Percentiles rank a stretch among this genome's conserved stretches.
phyloP scores from a whole-genome alignment of 2,888 invertebrate species.

The Orthosia incerta region DNA sequence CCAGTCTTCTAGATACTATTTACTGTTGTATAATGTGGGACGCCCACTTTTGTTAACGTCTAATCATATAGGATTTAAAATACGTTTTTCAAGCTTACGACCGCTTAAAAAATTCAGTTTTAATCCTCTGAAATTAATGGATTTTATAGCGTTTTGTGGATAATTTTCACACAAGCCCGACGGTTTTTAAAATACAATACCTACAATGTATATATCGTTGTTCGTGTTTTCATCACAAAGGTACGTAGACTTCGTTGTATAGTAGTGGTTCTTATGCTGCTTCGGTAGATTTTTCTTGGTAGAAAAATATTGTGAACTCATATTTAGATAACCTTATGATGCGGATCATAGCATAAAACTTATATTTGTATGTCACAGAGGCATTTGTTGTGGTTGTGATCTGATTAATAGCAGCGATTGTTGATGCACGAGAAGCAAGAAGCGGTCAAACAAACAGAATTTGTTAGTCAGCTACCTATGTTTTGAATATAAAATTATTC shows the following conservation, averaged over 20 bases:
- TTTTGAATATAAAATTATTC: too few relatives aligned
- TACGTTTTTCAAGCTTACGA: conserved; percentile 22
- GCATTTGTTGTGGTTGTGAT: too few relatives aligned
- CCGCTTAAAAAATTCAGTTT: conserved; percentile 29
- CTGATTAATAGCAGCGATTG: too few relatives aligned
- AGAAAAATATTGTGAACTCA: too few relatives aligned
- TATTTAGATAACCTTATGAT: too few relatives aligned
- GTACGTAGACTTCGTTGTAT: too few relatives aligned
- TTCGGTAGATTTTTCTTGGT: too few relatives aligned
- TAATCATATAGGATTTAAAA: conserved; percentile 38
- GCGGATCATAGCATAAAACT: too few relatives aligned
- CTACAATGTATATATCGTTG: conserved; percentile 1
- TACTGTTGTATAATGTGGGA: not conserved
- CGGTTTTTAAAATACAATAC: conserved; percentile 5
- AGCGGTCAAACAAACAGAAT: too few relatives aligned
- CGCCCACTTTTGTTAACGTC: conserved; percentile 1
- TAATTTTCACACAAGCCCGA: conserved; percentile 15
- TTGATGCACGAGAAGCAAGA: too few relatives aligned
- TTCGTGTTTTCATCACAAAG: not conserved
- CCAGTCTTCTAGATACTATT: not conserved
- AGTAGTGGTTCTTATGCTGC: not conserved
- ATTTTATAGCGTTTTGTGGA: conserved; percentile 14
- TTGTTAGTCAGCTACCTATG: too few relatives aligned
- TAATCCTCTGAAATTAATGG: conserved; percentile 45
- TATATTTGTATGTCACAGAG: too few relatives aligned